Conservation (phyloP, 2,888 invertebrate genomes). For the Heteropelma amictum region DNA sequence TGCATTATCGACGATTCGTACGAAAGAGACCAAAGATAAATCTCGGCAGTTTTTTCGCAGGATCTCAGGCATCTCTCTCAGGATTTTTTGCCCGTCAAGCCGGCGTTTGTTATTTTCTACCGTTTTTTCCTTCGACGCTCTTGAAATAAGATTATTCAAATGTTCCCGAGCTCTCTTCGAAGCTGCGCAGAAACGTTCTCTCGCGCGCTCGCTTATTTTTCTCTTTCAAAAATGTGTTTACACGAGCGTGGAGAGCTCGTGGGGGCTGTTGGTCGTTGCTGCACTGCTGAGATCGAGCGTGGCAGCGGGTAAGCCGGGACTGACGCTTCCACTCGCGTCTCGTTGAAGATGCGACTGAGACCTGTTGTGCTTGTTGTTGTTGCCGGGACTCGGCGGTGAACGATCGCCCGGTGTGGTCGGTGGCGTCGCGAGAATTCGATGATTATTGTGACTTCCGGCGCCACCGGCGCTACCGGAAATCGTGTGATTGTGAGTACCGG, state of each 20-base stretch:
- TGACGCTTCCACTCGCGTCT: conserved; percentile 82
- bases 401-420: conserved; percentile 73
- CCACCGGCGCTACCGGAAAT: conserved; percentile 54
- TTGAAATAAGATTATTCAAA: neutral
- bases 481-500: conserved; percentile 67
- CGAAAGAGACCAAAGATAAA: too few relatives aligned
- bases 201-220: neutral
- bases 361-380: conserved; percentile 63
- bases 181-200: neutral
- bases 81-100: too few relatives aligned
- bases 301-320: conserved; percentile 82
- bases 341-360: conserved; percentile 68
- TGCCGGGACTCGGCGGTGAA: conserved; percentile 69
- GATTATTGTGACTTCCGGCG: conserved; percentile 56
- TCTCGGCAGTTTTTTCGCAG: too few relatives aligned
- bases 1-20: too few relatives aligned
- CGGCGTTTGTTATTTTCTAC: too few relatives aligned
- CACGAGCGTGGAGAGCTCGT: conserved; percentile 85
- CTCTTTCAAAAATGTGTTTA: conserved; percentile 71
- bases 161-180: neutral
- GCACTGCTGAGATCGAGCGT: conserved; percentile 84
- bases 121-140: neutral
- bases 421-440: conserved; percentile 68
- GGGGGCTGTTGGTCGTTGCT: conserved; percentile 83
- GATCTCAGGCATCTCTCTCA: too few relatives aligned